phyloP scores from a whole-genome alignment of 2,888 invertebrate species.

The Melinaea menophilus region DNA sequence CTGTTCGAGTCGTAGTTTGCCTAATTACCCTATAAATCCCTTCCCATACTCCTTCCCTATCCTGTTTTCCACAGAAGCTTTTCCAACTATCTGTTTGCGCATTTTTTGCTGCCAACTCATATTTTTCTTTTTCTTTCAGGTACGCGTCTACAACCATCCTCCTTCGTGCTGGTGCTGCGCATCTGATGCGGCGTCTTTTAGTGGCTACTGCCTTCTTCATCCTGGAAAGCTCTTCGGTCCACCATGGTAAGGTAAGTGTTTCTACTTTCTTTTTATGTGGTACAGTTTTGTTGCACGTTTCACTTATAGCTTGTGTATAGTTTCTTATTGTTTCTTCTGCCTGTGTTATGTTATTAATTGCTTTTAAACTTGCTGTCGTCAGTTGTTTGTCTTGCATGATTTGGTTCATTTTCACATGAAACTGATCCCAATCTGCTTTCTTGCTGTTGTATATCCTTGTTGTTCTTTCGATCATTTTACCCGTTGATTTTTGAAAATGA shows the following conservation, averaged over 20 bases:
- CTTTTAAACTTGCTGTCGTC: background rate
- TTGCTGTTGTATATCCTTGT: constrained; percentile 23
- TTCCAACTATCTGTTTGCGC: constrained; percentile 20
- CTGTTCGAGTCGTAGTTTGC: constrained; percentile 5
- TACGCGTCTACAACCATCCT: constrained; percentile 13
- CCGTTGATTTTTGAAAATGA: constrained; percentile 10
- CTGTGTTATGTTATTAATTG: background rate
- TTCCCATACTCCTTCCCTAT: constrained; percentile 20
- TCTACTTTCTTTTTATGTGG: constrained; percentile 6
- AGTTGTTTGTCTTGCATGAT: background rate
- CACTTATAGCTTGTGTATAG: background rate
- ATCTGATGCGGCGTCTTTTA: constrained; percentile 15
- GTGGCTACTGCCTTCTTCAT: constrained; percentile 17
- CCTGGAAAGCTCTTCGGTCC: constrained; percentile 20
- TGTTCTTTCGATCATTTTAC: constrained; percentile 11
- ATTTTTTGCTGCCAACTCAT: constrained; percentile 6
- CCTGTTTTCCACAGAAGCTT: constrained; percentile 21
- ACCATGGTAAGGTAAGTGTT: constrained; percentile 23
- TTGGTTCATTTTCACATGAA: constrained; percentile 7
- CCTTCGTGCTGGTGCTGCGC: constrained; percentile 20
- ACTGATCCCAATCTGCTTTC: constrained; percentile 23
- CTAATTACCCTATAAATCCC: background rate
- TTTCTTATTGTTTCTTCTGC: background rate
- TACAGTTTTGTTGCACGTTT: background rate
- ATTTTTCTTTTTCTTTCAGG: constrained; percentile 17